phyloP scores from a whole-genome alignment of 2,888 invertebrate species.

The Drosophila prostipennis region DNA sequence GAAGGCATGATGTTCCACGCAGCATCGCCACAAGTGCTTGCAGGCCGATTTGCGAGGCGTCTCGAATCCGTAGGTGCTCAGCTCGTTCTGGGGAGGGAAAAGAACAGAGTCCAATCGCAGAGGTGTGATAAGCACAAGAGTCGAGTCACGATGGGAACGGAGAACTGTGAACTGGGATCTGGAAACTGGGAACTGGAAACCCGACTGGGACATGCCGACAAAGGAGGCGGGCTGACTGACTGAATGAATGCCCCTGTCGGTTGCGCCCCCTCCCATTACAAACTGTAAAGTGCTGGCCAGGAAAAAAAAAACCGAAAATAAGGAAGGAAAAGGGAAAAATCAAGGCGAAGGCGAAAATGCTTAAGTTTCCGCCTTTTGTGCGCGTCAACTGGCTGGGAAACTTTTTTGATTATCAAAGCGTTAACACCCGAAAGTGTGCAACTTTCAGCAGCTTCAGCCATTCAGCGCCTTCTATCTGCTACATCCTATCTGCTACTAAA shows the following conservation, averaged over 20 bases:
- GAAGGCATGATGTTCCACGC: constrained; percentile 97
- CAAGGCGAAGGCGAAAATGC: constrained; percentile 45
- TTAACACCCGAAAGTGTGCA: constrained; percentile 76
- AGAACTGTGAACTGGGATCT: constrained; percentile 33
- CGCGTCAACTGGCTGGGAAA: constrained; percentile 70
- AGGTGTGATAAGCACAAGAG: constrained; percentile 69
- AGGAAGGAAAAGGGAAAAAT: constrained; percentile 22
- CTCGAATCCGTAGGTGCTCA: constrained; percentile 98
- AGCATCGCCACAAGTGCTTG: constrained; percentile 98
- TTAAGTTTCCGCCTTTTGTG: constrained; percentile 74
- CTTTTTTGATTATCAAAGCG: constrained; percentile 79
- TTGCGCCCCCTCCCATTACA: constrained; percentile 17
- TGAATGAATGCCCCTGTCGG: constrained; percentile 68
- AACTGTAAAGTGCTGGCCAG: constrained; percentile 57
- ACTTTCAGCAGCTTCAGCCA: constrained; percentile 54
- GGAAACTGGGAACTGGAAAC: constrained; percentile 24
- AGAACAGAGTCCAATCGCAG: constrained; percentile 17
- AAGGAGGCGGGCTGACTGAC: constrained; percentile 73
- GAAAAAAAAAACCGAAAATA: constrained; percentile 46
- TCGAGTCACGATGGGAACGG: constrained; percentile 49
- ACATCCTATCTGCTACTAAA: constrained; percentile 24
- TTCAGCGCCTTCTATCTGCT: constrained; percentile 36
- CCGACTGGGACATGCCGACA: constrained; percentile 44
- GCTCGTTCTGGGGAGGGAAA: constrained; percentile 89
- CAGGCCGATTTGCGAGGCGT: constrained; percentile 96